Base-by-base conservation (phyloP, 2,797 vertebrate species). In the Mormyrops attenuatus region DNA sequence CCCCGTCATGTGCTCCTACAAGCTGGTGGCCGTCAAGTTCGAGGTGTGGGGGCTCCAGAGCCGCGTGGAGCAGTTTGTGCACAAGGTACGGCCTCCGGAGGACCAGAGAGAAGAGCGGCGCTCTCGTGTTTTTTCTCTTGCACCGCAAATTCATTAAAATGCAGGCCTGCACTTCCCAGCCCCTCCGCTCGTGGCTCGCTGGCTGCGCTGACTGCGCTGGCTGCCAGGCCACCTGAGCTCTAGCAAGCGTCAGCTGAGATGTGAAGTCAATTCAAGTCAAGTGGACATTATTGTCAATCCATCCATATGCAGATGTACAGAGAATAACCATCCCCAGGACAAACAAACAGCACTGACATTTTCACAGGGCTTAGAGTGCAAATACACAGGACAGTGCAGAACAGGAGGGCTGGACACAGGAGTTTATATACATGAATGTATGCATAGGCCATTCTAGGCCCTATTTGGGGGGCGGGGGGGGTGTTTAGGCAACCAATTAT, bases 41-140 rank as follows among this genome's bases (percentile, higher is more conserved):
- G 98, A 99, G 95, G 98, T 99, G 92, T 99, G 99, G 99, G 98
- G 99, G 82, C 97, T 99, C 93, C 99, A 99, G 94, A 99, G 97
- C 13, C 97, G 98, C 84, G 98, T 99, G 93, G 98, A 99, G 94
- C 99, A 99, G 93, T 99, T 98, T 92, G 97, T 99, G 9, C 98
- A 99, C 95, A 99, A 99, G 98, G 99, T 99, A 87, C 95, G 96
- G 50, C 85, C 15, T 38, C 26, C 13, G 50, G 85, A 15, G 5
- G 5, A 5, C 41, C 38, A 53, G 49, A 8, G 22, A 30, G 1
- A 13, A 1, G 49, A 52, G 69, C 69, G 3, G 5, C 34, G 15
- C 17, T 41, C 73, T 60, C 20, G 6, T 6, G 20, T 3, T 3
- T 60, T 60, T 60, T 1, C 55, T 3, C 1, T 0, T 2, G 1